These are phyloP conservation scores for Campopleginae sp. DNA, from an alignment of 2,888 invertebrate species.

Conservation along the genomic window DNA sequence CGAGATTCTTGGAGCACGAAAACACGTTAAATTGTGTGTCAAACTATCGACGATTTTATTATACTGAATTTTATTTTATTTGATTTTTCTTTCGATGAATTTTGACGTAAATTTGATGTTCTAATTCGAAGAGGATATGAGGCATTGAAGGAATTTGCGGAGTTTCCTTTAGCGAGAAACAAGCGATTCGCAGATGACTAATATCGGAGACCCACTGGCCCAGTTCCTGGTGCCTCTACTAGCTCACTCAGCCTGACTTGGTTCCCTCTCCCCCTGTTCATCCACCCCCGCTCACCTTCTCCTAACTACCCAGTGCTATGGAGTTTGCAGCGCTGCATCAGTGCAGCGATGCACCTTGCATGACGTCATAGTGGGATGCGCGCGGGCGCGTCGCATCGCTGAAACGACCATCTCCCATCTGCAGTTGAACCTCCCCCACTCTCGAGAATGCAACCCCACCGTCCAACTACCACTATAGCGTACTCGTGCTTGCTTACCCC, in stretches of 20 bases:
- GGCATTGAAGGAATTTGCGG: constrained; percentile 26
- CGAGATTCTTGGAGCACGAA: neutral
- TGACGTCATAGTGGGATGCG: constrained; percentile 76
- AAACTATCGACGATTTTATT: constrained; percentile 7
- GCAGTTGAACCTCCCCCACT: constrained; percentile 66
- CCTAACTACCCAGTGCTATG: constrained; percentile 11
- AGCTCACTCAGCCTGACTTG: constrained; percentile 74
- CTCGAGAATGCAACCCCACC: constrained; percentile 49
- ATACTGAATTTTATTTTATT: neutral
- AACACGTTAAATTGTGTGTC: constrained; percentile 25
- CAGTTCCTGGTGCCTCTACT: constrained; percentile 77
- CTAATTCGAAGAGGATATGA: constrained; percentile 8
- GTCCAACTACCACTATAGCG: constrained; percentile 45
- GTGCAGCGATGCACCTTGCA: constrained; percentile 79
- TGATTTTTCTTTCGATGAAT: neutral
- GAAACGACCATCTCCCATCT: constrained; percentile 72
- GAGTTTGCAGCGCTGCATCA: constrained; percentile 72
- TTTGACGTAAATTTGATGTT: neutral
- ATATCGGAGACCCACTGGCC: constrained; percentile 82
- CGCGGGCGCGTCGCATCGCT: constrained; percentile 71
- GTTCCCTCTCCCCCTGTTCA: constrained; percentile 56
- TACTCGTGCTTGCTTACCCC: constrained; percentile 52
- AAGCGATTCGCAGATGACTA: constrained; percentile 80
- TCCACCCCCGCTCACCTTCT: constrained; percentile 24
- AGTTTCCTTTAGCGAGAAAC: constrained; percentile 64